Base-by-base conservation (phyloP, 2,797 vertebrate genomes). In the Parambassis ranga region DNA sequence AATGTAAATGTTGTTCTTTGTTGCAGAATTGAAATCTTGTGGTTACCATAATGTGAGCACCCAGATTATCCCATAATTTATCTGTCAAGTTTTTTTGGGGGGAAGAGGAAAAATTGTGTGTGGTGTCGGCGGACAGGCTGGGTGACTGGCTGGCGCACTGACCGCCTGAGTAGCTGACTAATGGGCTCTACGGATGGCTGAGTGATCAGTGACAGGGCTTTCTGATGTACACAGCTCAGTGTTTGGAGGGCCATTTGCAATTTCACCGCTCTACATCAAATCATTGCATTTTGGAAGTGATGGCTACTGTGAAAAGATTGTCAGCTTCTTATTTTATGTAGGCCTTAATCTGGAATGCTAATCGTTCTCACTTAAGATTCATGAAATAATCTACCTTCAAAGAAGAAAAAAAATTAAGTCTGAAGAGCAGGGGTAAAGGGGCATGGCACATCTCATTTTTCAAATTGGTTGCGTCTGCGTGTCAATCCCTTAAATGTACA, bases 181-280 rank as follows among this genome's bases (percentile, higher is more conserved):
- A 76, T 70, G 65, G 60, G 56, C 70, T 69, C 63, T 30, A 19
- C 60, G 59, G 64, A 79, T 48, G 46, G 31, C 37, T n/a, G 26
- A 30, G 50, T 41, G 53, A 69, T 53, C 46, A 65, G 59, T 2
- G 19, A 50, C 55, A 26, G 41, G 43, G 47, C 38, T 61, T 59
- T 79, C 44, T 72, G 44, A 74, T 65, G 39, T 48, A 58, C 19
- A 51, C 19, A 35, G 30, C 39, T 37, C 53, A 37, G 52, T 65
- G 38, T 65, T 51, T 57, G 23, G 14, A 60, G 58, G 48, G 47
- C 49, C 31, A 30, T 42, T n/a, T 1, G 11, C 15, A 16, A 30
- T 74, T 65, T 73, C 50, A n/a, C n/a, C n/a, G n/a, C n/a, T n/a
- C n/a, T n/a, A n/a, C n/a, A n/a, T n/a, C n/a, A n/a, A n/a, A n/a